A percentile compares a stretch with the other conserved stretches of the same genome.
Evolutionary conservation across 2,797 vertebrate species (phyloP).

Genomic region (Aythya fuligula): DNA sequence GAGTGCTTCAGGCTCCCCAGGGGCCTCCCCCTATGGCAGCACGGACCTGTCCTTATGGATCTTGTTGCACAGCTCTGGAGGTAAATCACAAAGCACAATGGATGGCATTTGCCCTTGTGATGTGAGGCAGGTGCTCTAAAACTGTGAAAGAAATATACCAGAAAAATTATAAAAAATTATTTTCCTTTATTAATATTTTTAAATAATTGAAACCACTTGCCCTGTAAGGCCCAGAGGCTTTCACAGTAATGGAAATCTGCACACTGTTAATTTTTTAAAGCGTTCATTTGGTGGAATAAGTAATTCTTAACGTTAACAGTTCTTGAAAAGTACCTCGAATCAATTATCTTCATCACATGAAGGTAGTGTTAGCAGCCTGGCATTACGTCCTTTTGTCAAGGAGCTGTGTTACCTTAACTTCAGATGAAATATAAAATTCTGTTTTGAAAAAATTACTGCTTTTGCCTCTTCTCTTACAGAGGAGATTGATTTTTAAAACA

Average conservation of each 20-base stretch:
- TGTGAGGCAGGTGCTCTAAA: neutral
- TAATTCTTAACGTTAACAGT: neutral
- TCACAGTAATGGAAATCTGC: slow-evolving; percentile 28
- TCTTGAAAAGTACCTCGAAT: slow-evolving; percentile 25
- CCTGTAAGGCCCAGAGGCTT: neutral
- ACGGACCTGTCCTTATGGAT: neutral
- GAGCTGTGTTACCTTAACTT: neutral
- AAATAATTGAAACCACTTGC: neutral
- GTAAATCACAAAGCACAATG: rapidly evolving
- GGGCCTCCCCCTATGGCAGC: neutral
- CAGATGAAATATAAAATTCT: neutral
- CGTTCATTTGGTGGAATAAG: slow-evolving; percentile 31
- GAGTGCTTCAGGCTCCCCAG: rapidly evolving
- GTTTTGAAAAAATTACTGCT: neutral
- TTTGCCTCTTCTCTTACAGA: neutral
- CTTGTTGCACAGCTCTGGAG: neutral
- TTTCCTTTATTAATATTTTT: neutral
- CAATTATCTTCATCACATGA: neutral
- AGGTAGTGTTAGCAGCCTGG: neutral
- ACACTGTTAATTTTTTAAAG: slow-evolving; percentile 49
- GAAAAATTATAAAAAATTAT: neutral
- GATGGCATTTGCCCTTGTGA: rapidly evolving
- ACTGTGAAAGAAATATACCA: neutral
- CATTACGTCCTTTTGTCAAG: neutral
- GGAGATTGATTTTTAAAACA: neutral